Base-by-base conservation (phyloP, 1,140 invertebrate species). In the Ostrea denselamellosa region DNA sequence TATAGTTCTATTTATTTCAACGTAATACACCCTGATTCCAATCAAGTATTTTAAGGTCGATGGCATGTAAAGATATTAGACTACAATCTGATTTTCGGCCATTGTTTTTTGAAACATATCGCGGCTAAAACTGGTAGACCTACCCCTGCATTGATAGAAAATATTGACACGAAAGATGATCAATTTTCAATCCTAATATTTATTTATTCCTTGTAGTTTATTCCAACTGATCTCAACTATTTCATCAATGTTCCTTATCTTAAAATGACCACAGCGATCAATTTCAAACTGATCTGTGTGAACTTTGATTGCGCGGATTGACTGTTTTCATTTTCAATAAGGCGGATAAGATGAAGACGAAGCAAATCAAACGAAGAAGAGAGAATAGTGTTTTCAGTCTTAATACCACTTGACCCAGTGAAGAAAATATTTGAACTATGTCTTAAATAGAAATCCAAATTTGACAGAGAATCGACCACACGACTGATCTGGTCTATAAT, bases 401-500 rank as follows among this genome's bases (percentile, higher is more conserved):
- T 28, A 77, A 62, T 28, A 12, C 68, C 68, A 77, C 68, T 77
- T 77, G 68, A 77, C 68, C 14, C 28, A 10, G 22, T 34, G 68
- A 77, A 77, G 25, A 77, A 77, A 77, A 77, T 77, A 77, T 77
- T 77, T 77, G 10, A 34, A 77, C 68, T 28, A 77, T 77, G 68
- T 34, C 68, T 77, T 71, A 34, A 14, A 34, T 17, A 12, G 17
- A 62, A 62, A 62, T 62, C 56, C 7, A 62, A 19, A 62, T 62
- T 62, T 62, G 56, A 62, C 56, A 62, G 1, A 44, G 34, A 44
- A 44, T 5, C 34, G 5, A 5, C 34, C 5, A 44, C 5, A 44
- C 34, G 34, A 44, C 34, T 44, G 5, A 44, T 44, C 34, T 44
- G 5, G 2, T 44, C 34, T 44, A 44, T 44, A 44, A 44, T 44